Conservation (phyloP, 64 coral and sea anemone species). For the Montipora cactus region DNA sequence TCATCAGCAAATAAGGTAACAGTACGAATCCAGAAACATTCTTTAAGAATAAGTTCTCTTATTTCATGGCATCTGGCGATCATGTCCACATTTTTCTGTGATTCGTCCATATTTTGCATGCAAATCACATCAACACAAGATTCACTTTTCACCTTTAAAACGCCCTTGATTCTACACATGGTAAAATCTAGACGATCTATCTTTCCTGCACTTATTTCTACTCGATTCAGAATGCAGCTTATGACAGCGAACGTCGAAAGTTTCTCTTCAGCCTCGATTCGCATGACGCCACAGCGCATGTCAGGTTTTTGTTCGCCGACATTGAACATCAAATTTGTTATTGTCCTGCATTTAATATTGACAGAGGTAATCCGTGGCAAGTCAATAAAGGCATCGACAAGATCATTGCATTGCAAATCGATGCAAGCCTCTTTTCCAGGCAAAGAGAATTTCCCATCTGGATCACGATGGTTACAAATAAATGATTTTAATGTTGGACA, state of each 20-base stretch:
- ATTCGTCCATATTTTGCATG: neutral
- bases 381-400: neutral
- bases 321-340: constrained; percentile 14
- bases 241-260: neutral
- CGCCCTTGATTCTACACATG: constrained; percentile 22
- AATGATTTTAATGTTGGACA: constrained; percentile 34
- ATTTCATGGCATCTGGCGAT: constrained; percentile 7
- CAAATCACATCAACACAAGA: neutral
- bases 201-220: constrained; percentile 11
- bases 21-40: neutral
- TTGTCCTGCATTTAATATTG: constrained; percentile 3
- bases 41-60: neutral
- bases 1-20: constrained; percentile 10
- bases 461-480: neutral
- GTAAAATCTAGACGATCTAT: constrained; percentile 9
- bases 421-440: neutral
- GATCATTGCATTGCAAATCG: constrained; percentile 19
- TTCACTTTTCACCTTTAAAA: neutral
- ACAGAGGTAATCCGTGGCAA: constrained; percentile 7
- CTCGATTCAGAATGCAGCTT: constrained; percentile 1
- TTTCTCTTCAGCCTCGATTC: neutral
- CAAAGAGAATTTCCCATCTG: neutral
- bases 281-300: neutral
- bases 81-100: constrained; percentile 18
- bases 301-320: neutral